These are phyloP conservation scores for Phodopus roborovskii DNA, from an alignment of 2,113 vertebrate genomes.

Conservation along the genomic window DNA sequence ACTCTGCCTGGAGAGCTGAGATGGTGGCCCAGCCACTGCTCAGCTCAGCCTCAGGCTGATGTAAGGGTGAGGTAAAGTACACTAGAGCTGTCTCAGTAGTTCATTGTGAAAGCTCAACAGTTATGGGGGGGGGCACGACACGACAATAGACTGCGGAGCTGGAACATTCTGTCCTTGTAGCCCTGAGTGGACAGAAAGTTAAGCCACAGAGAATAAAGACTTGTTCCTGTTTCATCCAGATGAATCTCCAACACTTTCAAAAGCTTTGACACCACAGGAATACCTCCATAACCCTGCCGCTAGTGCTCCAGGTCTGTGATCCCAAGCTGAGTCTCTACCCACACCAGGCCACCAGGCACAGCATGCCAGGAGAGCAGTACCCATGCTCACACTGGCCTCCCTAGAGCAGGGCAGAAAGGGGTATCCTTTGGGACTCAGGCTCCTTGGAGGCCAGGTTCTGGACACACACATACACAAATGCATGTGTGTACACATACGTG, in stretches of 20 bases:
- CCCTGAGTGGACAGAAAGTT: fast-evolving
- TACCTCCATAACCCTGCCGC: no score
- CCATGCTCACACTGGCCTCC: no score
- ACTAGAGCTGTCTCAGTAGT: fast-evolving
- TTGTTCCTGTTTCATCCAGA: not conserved
- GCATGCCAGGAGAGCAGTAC: no score
- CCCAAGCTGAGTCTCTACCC: not conserved
- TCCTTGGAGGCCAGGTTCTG: not conserved
- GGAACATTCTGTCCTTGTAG: not conserved
- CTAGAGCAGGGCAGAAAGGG: not conserved
- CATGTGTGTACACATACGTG: not conserved
- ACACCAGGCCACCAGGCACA: not conserved
- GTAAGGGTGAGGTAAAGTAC: not conserved
- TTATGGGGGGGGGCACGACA: not conserved
- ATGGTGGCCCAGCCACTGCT: not conserved
- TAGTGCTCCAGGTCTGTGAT: not conserved
- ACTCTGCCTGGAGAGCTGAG: not conserved
- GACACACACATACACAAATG: not conserved
- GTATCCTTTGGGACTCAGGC: not conserved
- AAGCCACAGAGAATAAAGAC: not conserved
- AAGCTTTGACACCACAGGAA: no score
- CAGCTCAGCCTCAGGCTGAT: fast-evolving
- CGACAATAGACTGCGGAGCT: fast-evolving
- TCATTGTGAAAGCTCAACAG: not conserved
- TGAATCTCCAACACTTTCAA: not conserved